Percentiles rank a stretch among this genome's conserved stretches.
Evolutionary conservation across 2,113 vertebrate species (phyloP).

Genomic region (Galeopterus variegatus): DNA sequence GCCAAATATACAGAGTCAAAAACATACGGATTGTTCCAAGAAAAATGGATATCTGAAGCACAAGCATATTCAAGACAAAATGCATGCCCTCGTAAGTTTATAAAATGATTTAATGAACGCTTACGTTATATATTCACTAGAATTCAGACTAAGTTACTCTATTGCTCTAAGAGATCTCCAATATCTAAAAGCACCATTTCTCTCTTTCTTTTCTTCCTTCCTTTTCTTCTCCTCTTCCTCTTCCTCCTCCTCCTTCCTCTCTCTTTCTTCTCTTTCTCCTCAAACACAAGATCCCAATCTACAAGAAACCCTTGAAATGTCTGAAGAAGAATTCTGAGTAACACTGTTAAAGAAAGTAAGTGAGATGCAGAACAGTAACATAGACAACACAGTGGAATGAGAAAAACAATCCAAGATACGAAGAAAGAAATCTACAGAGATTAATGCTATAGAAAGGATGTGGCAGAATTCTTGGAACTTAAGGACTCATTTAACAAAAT

Average conservation of each 20-base stretch:
- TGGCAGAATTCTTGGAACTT: too few relatives aligned
- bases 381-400: too few relatives aligned
- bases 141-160: neutral
- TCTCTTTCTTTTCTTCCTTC: neutral
- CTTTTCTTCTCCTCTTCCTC: fast-evolving
- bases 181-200: neutral
- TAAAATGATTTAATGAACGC: neutral
- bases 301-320: too few relatives aligned
- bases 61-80: neutral
- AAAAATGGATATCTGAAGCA: neutral
- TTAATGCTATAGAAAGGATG: too few relatives aligned
- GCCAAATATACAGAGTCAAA: neutral
- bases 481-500: too few relatives aligned
- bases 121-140: neutral
- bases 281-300: too few relatives aligned
- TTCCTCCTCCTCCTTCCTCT: neutral
- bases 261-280: neutral
- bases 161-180: neutral
- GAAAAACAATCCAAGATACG: too few relatives aligned
- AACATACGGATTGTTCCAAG: neutral
- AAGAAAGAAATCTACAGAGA: too few relatives aligned
- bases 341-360: too few relatives aligned
- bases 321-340: too few relatives aligned
- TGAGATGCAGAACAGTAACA: too few relatives aligned
- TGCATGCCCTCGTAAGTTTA: neutral